These are phyloP conservation scores for Eupristina koningsbergeri DNA, from an alignment of 1,140 invertebrate genomes.

Conservation along the genomic window DNA sequence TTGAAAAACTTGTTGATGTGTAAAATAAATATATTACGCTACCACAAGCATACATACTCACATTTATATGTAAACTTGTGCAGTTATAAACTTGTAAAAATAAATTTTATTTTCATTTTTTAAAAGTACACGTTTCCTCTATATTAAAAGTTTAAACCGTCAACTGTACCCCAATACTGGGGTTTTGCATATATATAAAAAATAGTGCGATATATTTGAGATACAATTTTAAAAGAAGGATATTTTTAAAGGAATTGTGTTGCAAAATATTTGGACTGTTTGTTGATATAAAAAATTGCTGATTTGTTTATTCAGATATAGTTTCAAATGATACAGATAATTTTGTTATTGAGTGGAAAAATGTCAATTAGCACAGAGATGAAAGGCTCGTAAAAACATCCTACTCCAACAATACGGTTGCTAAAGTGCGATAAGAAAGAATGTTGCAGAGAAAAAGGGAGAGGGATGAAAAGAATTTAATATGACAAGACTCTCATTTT, in stretches of 20 bases:
- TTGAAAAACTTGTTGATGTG: no score
- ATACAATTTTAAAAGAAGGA: background rate
- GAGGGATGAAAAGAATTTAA: slow-evolving; percentile 67
- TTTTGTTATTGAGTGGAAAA: background rate
- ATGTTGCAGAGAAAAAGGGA: no score
- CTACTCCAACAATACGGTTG: background rate
- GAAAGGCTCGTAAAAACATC: background rate
- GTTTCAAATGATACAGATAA: background rate
- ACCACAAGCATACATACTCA: no score
- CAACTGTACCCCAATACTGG: no score
- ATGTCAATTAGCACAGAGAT: background rate
- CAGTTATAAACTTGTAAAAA: no score
- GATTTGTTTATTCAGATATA: background rate
- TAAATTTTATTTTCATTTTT: no score
- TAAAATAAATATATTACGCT: no score
- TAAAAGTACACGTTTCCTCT: no score
- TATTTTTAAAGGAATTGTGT: background rate
- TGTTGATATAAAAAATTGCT: background rate
- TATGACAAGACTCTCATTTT: slow-evolving; percentile 73
- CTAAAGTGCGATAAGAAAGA: slow-evolving; percentile 14
- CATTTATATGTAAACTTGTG: no score
- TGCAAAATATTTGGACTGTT: background rate
- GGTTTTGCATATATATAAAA: background rate
- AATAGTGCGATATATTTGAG: background rate
- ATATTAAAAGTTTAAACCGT: no score